Conservation (phyloP, 2,113 vertebrate genomes). For the Nothocercus julius region DNA sequence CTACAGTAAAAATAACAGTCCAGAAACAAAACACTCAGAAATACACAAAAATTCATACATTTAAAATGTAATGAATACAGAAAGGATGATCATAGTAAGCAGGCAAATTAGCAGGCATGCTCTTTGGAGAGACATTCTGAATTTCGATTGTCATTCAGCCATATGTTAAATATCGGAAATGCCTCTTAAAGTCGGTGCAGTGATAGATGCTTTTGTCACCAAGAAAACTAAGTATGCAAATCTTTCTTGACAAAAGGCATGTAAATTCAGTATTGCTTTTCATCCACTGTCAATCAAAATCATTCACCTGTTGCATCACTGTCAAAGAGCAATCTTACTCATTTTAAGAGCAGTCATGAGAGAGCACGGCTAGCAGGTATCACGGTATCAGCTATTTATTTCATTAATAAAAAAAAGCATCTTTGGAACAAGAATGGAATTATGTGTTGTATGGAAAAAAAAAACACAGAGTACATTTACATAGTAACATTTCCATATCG, state of each 20-base stretch:
- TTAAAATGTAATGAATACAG: neutral
- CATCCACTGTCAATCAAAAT: conserved; percentile 25
- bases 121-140: neutral
- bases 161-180: conserved; percentile 2
- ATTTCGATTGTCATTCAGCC: conserved; percentile 5
- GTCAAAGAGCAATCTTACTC: neutral
- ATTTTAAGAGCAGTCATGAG: neutral
- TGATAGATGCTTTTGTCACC: conserved; percentile 5
- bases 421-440: neutral
- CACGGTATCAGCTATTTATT: neutral
- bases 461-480: neutral
- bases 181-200: neutral
- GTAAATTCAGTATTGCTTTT: conserved; percentile 19
- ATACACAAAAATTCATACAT: neutral
- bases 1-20: neutral
- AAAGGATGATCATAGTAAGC: neutral
- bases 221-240: conserved; percentile 11
- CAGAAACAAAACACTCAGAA: neutral
- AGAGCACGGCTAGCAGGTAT: neutral
- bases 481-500: neutral
- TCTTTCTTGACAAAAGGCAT: neutral
- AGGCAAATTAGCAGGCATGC: neutral
- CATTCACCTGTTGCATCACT: neutral
- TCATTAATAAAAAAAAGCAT: neutral
- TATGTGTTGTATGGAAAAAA: neutral